A percentile compares a stretch with the other conserved stretches of the same genome.
These are phyloP conservation scores for Aporophyla nigra DNA, from an alignment of 2,888 invertebrate genomes.

Conservation along the genomic window DNA sequence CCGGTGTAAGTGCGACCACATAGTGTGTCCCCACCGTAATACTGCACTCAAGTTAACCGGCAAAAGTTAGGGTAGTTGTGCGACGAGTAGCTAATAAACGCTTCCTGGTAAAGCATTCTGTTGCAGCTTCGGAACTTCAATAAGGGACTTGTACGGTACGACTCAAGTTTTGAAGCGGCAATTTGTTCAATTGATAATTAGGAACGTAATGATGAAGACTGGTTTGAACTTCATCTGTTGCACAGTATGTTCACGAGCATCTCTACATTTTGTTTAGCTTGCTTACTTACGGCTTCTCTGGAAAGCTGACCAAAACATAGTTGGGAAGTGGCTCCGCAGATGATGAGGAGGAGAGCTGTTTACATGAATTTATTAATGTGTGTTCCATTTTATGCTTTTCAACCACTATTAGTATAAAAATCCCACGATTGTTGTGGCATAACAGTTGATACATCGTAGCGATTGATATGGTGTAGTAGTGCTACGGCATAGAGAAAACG, in stretches of 20 bases:
- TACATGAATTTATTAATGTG: background rate
- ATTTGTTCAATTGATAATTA: conserved; percentile 1
- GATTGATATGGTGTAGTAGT: background rate
- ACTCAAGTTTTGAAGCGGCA: conserved; percentile 16
- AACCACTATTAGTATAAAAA: background rate
- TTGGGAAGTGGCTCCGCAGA: no score
- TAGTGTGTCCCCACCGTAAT: conserved; percentile 26
- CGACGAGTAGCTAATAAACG: conserved; percentile 51
- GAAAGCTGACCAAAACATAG: background rate
- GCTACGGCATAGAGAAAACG: background rate
- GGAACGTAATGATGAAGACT: background rate
- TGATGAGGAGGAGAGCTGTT: background rate
- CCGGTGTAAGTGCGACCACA: conserved; percentile 39
- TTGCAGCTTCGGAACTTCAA: conserved; percentile 32
- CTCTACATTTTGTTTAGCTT: background rate
- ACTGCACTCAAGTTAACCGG: conserved; percentile 42
- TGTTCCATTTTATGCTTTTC: background rate
- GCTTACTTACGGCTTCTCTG: background rate
- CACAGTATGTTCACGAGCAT: background rate
- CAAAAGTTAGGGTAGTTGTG: conserved; percentile 38
- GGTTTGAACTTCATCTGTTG: background rate
- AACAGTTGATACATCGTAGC: background rate
- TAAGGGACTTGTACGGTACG: background rate
- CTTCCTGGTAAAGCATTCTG: conserved; percentile 23
- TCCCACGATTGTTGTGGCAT: background rate